Conservation (phyloP, 2,113 vertebrate genomes). For the Mus musculus region GRCm39 chr9:76942501-76943000, state of each 20-base stretch:
- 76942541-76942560: not conserved
- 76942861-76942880: not conserved
- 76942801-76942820: slow-evolving; percentile 22
- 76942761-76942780: not conserved
- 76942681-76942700: slow-evolving; percentile 27
- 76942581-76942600: not conserved
- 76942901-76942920: not conserved
- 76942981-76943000: not conserved
- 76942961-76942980: not conserved
- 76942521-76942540: not conserved
- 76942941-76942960: not conserved
- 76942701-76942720: not conserved
- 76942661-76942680: not conserved
- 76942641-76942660: not conserved
- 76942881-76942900: not conserved
- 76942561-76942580: not conserved
- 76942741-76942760: not conserved
- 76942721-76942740: slow-evolving; percentile 28
- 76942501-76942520: not conserved
- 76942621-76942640: not conserved
- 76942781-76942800: slow-evolving; percentile 14
- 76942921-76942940: not conserved
- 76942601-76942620: not conserved
- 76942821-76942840: slow-evolving; percentile 16
- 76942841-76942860: not conserved